Percentiles rank a stretch among this genome's conserved stretches.
phyloP scores from a whole-genome alignment of 37 sponge, comb jelly and placozoan genomes.

The Amphimedon queenslandica region DNA sequence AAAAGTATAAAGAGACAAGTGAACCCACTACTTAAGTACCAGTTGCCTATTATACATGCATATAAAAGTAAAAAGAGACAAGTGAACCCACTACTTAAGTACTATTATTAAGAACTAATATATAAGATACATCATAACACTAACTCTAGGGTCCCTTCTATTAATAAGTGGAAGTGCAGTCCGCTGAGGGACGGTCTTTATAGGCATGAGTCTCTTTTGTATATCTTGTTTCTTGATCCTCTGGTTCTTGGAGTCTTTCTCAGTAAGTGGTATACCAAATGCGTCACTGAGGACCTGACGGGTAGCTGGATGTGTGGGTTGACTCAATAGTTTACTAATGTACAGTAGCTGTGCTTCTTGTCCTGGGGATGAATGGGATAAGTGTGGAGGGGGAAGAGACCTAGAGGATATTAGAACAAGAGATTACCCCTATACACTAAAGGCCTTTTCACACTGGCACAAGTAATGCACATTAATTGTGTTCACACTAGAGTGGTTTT shows the following conservation, averaged over 20 bases:
- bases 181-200: slow-evolving; percentile 26
- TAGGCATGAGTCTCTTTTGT: background rate
- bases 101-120: no score
- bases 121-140: no score
- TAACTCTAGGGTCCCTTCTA: slow-evolving; percentile 51
- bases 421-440: no score
- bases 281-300: slow-evolving; percentile 33
- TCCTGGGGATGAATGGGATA: slow-evolving; percentile 13
- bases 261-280: slow-evolving; percentile 10
- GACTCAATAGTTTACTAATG: slow-evolving; percentile 22
- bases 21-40: no score
- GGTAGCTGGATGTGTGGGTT: slow-evolving; percentile 46
- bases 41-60: no score
- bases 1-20: no score
- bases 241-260: background rate
- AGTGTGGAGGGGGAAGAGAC: background rate
- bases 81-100: no score
- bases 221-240: background rate
- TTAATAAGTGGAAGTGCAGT: slow-evolving; percentile 44
- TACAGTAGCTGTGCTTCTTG: slow-evolving; percentile 16
- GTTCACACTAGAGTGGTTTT: no score
- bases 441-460: no score
- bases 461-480: no score
- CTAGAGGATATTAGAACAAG: no score
- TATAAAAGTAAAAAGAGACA: no score